phyloP scores from a whole-genome alignment of 2,113 vertebrate genomes.

The Polypterus bichir region DNA sequence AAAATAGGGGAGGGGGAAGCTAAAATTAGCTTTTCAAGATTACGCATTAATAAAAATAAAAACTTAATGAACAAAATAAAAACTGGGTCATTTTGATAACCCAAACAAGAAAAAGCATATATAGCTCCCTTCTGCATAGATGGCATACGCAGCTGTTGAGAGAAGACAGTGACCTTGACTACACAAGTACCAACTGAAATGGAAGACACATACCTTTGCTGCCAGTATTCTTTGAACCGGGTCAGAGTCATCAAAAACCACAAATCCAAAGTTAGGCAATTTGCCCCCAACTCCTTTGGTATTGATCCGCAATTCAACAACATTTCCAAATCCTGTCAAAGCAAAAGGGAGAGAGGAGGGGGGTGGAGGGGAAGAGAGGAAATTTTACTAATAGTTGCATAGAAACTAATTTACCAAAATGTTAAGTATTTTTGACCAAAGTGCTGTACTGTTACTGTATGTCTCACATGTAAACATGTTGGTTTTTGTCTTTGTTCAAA shows the following conservation, averaged over 20 bases:
- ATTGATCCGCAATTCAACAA: conserved; percentile 94
- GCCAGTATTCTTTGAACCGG: conserved; percentile 91
- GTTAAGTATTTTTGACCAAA: not conserved
- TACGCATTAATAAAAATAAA: no score
- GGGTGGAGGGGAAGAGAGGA: no score
- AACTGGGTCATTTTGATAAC: conserved; percentile 18
- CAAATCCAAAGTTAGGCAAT: conserved; percentile 94
- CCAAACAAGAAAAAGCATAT: not conserved
- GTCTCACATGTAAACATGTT: no score
- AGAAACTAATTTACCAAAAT: not conserved
- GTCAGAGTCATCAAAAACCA: conserved; percentile 92
- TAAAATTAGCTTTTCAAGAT: conserved; percentile 7
- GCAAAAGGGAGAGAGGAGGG: not conserved
- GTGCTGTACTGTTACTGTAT: no score
- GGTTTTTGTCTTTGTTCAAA: no score
- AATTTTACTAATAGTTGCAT: no score
- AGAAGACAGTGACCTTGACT: no score
- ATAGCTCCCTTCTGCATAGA: no score
- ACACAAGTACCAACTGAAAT: no score
- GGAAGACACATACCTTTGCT: conserved; percentile 74
- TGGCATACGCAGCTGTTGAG: no score
- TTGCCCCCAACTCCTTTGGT: conserved; percentile 94
- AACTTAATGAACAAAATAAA: not conserved
- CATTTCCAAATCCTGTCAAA: conserved; percentile 76
- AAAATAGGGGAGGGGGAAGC: conserved; percentile 17